Evolutionary conservation across 1,140 invertebrate genomes (phyloP), one percentile per base, ranked within the genome.

Genomic region (Andricus grossulariae): DNA sequence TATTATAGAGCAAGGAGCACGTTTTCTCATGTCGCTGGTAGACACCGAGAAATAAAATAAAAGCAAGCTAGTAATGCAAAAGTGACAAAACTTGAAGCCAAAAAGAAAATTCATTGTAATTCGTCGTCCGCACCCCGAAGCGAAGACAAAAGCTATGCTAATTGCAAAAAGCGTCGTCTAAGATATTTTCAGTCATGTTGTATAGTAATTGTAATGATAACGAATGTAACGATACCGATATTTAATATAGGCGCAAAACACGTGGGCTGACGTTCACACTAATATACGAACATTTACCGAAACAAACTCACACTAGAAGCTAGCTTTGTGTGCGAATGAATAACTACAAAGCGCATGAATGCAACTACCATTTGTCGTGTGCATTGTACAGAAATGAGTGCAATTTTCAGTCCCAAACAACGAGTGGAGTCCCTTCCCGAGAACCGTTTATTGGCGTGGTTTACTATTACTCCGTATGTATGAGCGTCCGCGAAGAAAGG

Each of bases 181-280:
- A 66, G 60, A 66, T 66, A 66, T 66, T 66, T 66, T 66, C 32
- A 66, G 60, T 66, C 60, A 66, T 66, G 60, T 66, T 66, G 32
- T 66, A 66, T 66, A 45, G 60, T 66, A 66, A 66, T 66, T 66
- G 60, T 66, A 66, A 66, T 39, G 25, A 12, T 66, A 66, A 66
- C 25, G 60, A 66, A 45, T 66, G 15, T 66, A 66, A 66, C 57
- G 21, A 60, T 60, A 60, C 11, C 16, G 10, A 60, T 66, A 66
- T 66, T 45, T 66, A 66, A 45, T 45, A 66, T n/a, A 66, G 13
- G 32, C 60, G 32, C 60, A 66, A 66, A 45, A 66, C 32, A 66
- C 60, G 60, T 66, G 60, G n/a, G 60, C 60, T 45, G 32, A 66
- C 21, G 57, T 60, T 11, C 57, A 60, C 21, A 57, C 32, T 39